Conservation (phyloP, 2,797 vertebrate species). For the Typhlichthys subterraneus region DNA sequence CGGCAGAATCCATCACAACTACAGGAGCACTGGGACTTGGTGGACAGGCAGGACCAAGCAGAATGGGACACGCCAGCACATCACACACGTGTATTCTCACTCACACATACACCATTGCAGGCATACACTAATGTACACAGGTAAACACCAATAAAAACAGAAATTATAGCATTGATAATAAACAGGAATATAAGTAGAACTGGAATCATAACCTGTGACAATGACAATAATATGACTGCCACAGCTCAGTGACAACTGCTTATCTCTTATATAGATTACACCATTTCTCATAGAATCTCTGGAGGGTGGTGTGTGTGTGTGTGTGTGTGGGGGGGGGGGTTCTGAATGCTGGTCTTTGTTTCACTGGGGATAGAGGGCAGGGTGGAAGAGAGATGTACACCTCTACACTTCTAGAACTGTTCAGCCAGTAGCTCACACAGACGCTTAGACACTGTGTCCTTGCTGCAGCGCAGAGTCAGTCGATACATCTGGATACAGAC, state of each 20-base stretch:
- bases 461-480: conserved; percentile 92
- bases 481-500: conserved; percentile 84
- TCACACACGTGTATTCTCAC: conserved; percentile 14
- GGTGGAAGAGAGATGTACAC: conserved; percentile 11
- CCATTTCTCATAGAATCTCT: conserved; percentile 56
- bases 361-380: conserved; percentile 41
- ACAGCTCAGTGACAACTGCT: conserved; percentile 55
- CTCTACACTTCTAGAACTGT: conserved; percentile 84
- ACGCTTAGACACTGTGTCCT: conserved; percentile 87
- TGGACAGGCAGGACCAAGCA: conserved; percentile 52
- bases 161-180: conserved; percentile 71
- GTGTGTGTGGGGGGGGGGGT: background rate
- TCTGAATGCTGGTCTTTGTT: conserved; percentile 52
- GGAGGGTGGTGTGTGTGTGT: conserved; percentile 26
- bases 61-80: conserved; percentile 51
- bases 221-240: conserved; percentile 66
- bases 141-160: conserved; percentile 75
- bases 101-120: conserved; percentile 2
- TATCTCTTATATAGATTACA: conserved; percentile 78
- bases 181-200: conserved; percentile 69
- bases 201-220: conserved; percentile 66
- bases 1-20: conserved; percentile 46
- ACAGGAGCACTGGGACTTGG: conserved; percentile 32
- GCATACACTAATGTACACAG: conserved; percentile 39
- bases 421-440: conserved; percentile 89